phyloP scores from a whole-genome alignment of 37 sponge, comb jelly and placozoan species.

The Tethya wilhelma region DNA sequence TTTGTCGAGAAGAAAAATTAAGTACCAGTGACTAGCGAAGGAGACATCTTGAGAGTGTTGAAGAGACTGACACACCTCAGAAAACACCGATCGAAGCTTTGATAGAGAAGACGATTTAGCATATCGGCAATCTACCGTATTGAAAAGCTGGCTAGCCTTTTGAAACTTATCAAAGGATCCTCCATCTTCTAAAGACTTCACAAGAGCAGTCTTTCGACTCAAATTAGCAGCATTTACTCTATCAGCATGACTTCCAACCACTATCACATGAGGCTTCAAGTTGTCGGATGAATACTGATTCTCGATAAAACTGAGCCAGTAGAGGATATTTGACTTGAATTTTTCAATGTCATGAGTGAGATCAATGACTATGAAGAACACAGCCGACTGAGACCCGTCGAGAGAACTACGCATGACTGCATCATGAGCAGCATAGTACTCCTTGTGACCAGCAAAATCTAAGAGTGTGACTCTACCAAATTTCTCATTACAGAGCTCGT shows the following conservation, averaged over 20 bases:
- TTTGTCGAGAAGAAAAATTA: no score
- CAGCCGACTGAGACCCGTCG: neutral
- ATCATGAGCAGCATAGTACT: constrained; percentile 5
- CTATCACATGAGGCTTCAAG: neutral
- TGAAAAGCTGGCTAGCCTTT: no score
- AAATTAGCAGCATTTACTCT: neutral
- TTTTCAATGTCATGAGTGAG: neutral
- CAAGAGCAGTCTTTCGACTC: no score
- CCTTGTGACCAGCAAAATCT: constrained; percentile 4
- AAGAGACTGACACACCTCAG: no score
- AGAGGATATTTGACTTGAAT: neutral
- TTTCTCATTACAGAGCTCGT: neutral
- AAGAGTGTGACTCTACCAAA: neutral
- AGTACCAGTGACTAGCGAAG: no score
- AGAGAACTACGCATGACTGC: neutral
- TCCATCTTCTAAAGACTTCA: no score
- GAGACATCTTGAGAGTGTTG: no score
- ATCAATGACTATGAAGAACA: neutral
- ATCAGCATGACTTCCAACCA: constrained; percentile 7
- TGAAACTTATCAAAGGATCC: no score
- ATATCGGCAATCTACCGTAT: no score
- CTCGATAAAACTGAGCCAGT: neutral
- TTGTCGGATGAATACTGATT: neutral
- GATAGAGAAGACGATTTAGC: no score
- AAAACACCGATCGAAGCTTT: no score